Evolutionary conservation across 2,113 vertebrate species (phyloP), one percentile per base, ranked within the genome.

Genomic region (Falco punctatus): DNA sequence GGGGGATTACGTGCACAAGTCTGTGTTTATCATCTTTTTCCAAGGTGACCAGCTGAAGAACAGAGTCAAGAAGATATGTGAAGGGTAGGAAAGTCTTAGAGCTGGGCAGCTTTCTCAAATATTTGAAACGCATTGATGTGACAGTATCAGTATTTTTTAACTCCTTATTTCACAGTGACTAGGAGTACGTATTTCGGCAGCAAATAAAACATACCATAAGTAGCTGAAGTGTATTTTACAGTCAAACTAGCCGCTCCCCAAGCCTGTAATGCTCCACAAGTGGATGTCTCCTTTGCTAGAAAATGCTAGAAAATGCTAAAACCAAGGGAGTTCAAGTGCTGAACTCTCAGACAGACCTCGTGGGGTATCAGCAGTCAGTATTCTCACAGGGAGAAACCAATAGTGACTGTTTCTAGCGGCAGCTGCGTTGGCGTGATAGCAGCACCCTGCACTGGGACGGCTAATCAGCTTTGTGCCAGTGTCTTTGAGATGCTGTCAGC

Each of bases 11-110:
- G 99, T 99, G 96, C 98, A 99, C 98, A 99, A 99, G 98, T 99
- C 99, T 13, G 99, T 99, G 54, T 99, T 99, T 97, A 99, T 99
- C 97, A 99, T 99, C 97, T 99, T 99, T 96, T 99, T 99, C 97
- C 99, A 99, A 98, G 99, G 99, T 26, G 99, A 99, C 95, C 99
- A 99, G 91, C 97, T 99, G 91, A 99, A 99, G 98, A 99, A 98
- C 86, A 97, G 99, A 96, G 99, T 99, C 72, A 99, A 99, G 98
- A 99, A 99, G 98, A 99, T 99, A 73, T 99, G 99, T 75, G 99
- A 99, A 97, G 99, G 99, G 99, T 99, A 97, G 90, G 82, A 14
- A 79, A 79, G 55, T 20, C 55, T 73, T 61, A 24, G 32, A 57
- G 57, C 32, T 81, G 27, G 28, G 58, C 58, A 67, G 40, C 35